phyloP scores from a whole-genome alignment of 2,888 invertebrate genomes.

The Bembecia ichneumoniformis region DNA sequence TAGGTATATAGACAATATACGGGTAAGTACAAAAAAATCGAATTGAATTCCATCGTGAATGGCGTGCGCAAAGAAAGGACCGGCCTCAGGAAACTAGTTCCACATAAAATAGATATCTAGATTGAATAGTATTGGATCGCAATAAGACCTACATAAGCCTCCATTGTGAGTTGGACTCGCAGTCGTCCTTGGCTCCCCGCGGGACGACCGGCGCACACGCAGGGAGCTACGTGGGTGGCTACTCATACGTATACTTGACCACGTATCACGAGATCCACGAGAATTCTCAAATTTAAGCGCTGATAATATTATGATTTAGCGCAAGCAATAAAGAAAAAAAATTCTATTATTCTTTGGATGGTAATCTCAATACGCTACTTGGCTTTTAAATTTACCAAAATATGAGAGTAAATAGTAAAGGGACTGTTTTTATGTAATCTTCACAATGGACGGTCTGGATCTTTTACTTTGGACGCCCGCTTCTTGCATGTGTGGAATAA shows the following conservation, averaged over 20 bases:
- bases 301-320: too few species aligned
- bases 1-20: too few species aligned
- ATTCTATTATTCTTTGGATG: too few species aligned
- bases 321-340: too few species aligned
- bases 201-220: constrained; percentile 27
- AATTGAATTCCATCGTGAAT: constrained; percentile 41
- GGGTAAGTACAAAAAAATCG: constrained; percentile 15
- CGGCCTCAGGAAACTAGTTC: constrained; percentile 60
- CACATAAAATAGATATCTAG: constrained; percentile 59
- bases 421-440: too few species aligned
- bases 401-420: too few species aligned
- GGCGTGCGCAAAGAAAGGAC: constrained; percentile 28
- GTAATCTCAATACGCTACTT: too few species aligned
- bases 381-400: too few species aligned
- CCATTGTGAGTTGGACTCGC: constrained; percentile 60
- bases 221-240: constrained; percentile 45
- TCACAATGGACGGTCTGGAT: too few species aligned
- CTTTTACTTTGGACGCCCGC: too few species aligned
- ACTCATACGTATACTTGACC: constrained; percentile 4
- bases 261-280: neutral
- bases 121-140: constrained; percentile 61
- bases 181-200: constrained; percentile 49
- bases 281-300: too few species aligned
- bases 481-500: too few species aligned
- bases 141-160: constrained; percentile 53